These are phyloP conservation scores for Cyclina sinensis DNA, from an alignment of 1,140 invertebrate species.

Conservation along the genomic window DNA sequence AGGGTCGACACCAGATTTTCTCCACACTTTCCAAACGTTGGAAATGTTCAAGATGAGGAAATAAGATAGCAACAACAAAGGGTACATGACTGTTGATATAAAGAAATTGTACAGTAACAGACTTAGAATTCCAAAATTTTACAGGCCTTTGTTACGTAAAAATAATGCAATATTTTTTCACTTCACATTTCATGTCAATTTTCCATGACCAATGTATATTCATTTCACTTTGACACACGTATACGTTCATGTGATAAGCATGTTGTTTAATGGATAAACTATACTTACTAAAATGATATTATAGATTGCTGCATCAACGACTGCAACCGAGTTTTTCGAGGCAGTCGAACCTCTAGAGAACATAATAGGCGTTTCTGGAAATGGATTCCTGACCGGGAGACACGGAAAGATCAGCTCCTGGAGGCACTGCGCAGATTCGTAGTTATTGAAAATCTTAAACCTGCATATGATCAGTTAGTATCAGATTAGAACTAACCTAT, in stretches of 20 bases:
- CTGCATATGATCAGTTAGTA: no score
- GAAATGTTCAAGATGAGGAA: not conserved
- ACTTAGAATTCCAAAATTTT: not conserved
- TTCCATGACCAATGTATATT: no score
- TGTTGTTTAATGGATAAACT: not conserved
- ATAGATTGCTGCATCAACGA: no score
- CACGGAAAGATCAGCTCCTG: not conserved
- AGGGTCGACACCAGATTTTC: not conserved
- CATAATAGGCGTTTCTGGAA: not conserved
- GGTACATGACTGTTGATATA: not conserved
- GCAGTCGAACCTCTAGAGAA: not conserved
- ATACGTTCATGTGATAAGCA: no score
- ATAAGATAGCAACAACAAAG: not conserved
- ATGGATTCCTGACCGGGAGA: not conserved
- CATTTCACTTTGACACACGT: no score
- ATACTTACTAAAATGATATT: not conserved
- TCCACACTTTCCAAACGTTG: no score
- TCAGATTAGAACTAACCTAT: slow-evolving; percentile 9
- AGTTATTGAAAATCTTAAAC: no score
- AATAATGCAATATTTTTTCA: not conserved
- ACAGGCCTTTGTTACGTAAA: not conserved
- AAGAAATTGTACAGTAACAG: not conserved
- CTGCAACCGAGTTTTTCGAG: not conserved
- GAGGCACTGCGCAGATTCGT: no score
- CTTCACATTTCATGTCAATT: no score